Evolutionary conservation across 2,888 invertebrate genomes (phyloP).

Genomic region (Agrotis exclamationis): DNA sequence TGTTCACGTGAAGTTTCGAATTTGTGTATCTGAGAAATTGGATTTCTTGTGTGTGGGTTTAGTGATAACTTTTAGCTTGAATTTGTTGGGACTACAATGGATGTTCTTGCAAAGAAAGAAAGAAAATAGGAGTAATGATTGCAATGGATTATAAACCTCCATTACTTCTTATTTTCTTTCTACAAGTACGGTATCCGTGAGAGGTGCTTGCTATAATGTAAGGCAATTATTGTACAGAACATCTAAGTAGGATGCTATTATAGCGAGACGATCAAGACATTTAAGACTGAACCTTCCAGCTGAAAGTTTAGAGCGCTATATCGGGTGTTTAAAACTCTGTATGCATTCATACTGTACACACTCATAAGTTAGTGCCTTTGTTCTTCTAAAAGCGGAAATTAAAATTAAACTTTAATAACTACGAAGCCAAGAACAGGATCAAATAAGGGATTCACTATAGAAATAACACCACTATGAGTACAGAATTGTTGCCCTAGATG

Average conservation of each 20-base stretch:
- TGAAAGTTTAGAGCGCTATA: neutral
- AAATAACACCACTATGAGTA: neutral
- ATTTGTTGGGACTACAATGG: conserved; percentile 11
- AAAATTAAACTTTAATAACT: neutral
- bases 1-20: conserved; percentile 47
- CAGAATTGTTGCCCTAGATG: neutral
- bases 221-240: conserved; percentile 9
- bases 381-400: neutral
- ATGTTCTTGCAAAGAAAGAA: neutral
- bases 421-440: neutral
- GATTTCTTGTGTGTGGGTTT: conserved; percentile 23
- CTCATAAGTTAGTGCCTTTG: neutral
- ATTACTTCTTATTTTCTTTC: conserved; percentile 1
- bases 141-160: neutral
- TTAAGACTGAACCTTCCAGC: neutral
- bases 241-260: neutral
- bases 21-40: conserved; percentile 45
- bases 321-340: neutral
- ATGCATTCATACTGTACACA: neutral
- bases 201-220: neutral
- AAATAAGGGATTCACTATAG: neutral
- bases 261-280: neutral
- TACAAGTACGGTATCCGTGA: neutral
- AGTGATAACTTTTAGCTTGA: conserved; percentile 28
- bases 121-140: conserved; percentile 18